Base-by-base conservation (phyloP, 2,797 vertebrate genomes). In the Botia kubotai region DNA sequence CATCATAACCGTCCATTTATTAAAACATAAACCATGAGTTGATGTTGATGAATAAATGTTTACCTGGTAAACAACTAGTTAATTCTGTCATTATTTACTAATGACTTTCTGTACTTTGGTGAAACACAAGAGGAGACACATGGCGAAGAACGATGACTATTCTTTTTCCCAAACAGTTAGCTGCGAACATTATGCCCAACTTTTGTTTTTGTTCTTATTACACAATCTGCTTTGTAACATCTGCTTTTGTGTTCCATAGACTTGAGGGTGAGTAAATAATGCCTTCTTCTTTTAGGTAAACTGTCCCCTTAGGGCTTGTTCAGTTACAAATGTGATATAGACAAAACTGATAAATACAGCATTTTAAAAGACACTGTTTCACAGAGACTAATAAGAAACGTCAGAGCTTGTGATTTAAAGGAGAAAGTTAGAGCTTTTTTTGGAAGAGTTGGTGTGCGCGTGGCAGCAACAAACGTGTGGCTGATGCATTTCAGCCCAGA, bases 401-500 rank as follows among this genome's bases (percentile, higher is more conserved):
- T 33, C 33, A 43, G 57, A 62, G 65, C 77, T 75, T 77, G 77
- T 74, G 69, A 80, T 57, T 4, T 46, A 50, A 60, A 65, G 73
- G 52, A 43, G 65, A 81, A 84, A 75, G 72, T 72, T 75, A 83
- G 72, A 81, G 57, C 48, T 63, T 46, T 36, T 26, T 73, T 57
- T 74, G 48, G 74, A 81, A 14, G n/a, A 39, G 57, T 58, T 2
- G 58, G 33, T 8, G 21, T 26, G 29, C 33, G 33, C 33, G 11
- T 43, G 63, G 48, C 70, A 60, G 50, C 69, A 69, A 1, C 10
- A 33, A 74, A 55, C 3, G 62, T 68, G 73, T 50, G 62, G 53
- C 58, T 77, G 72, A 79, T 76, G 72, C 58, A 67, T 82, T 86
- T 75, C 55, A 67, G 52, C 66, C 69, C 62, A 76, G 52, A 78